Evolutionary conservation across 2,113 vertebrate species (phyloP).

Genomic region (Bos taurus): ARS-UCD2.0 NC_037341.1:77945001-77945500

Average conservation of each 20-base stretch:
- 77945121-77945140: not conserved
- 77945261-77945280: not conserved
- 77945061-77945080: not conserved
- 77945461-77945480: not conserved
- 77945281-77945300: not conserved
- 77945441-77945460: not conserved
- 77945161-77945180: not conserved
- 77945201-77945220: not conserved
- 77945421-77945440: not conserved
- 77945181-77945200: not conserved
- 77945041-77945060: not conserved
- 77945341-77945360: not conserved
- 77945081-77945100: not conserved
- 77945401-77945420: not conserved
- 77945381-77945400: not conserved
- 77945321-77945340: not conserved
- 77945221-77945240: not conserved
- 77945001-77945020: not conserved
- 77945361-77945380: not conserved
- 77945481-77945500: not conserved
- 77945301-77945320: not conserved
- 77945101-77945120: not conserved
- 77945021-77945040: not conserved
- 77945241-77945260: not conserved
- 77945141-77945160: not conserved